Evolutionary conservation across 2,888 invertebrate genomes (phyloP).

Genomic region (Encarsia formosa): DNA sequence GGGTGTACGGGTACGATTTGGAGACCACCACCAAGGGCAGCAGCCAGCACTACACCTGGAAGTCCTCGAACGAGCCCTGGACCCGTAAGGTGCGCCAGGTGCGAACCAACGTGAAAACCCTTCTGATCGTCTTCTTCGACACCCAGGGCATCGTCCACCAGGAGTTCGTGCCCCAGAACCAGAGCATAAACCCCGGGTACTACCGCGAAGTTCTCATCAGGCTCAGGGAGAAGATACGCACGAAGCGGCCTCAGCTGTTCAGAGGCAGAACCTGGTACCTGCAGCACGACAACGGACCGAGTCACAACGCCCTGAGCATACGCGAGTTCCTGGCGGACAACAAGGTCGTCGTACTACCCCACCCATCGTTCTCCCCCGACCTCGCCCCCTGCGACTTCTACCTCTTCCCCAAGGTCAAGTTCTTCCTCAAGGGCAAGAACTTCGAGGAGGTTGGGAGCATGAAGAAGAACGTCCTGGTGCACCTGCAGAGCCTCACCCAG

Average conservation of each 20-base stretch:
- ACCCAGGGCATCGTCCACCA: constrained; percentile 28
- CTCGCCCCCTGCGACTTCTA: constrained; percentile 25
- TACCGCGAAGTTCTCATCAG: constrained; percentile 30
- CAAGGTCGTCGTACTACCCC: constrained; percentile 29
- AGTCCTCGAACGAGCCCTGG: constrained; percentile 23
- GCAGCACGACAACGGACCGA: constrained; percentile 33
- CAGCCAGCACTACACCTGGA: constrained; percentile 28
- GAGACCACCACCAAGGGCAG: constrained; percentile 27
- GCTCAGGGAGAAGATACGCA: constrained; percentile 27
- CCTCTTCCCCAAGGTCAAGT: constrained; percentile 18
- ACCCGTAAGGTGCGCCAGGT: constrained; percentile 3
- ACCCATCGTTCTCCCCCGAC: constrained; percentile 32
- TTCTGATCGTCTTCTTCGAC: constrained; percentile 24
- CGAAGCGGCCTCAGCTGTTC: constrained; percentile 31
- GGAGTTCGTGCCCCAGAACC: constrained; percentile 33
- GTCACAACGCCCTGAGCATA: constrained; percentile 27
- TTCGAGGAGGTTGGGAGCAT: constrained; percentile 18
- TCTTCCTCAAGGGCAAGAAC: constrained; percentile 16
- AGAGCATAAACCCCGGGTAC: constrained; percentile 29
- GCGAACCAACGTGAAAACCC: constrained; percentile 23
- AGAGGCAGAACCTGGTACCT: constrained; percentile 30
- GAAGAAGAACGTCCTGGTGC: constrained; percentile 4
- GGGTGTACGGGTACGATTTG: constrained; percentile 29
- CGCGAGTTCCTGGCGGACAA: constrained; percentile 30
- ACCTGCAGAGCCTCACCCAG: constrained; percentile 6